These are phyloP conservation scores for Caenorhabditis virilis DNA, from an alignment of 2,888 invertebrate genomes.

Conservation along the genomic window DNA sequence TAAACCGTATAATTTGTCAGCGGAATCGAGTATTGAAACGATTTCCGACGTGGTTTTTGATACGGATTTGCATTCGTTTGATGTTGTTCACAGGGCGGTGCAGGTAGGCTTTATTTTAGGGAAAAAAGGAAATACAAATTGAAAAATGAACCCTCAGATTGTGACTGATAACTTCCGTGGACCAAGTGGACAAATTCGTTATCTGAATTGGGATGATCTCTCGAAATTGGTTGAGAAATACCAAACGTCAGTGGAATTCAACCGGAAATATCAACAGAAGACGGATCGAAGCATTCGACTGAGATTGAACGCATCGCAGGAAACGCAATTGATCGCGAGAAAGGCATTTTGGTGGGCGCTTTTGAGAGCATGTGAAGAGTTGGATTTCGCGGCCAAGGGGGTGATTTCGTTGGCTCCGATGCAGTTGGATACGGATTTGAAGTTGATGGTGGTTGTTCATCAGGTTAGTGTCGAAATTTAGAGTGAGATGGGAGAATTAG, in stretches of 20 bases:
- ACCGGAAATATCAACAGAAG: conserved; percentile 28
- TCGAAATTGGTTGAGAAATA: conserved; percentile 24
- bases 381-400: conserved; percentile 31
- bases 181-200: conserved; percentile 6
- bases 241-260: conserved; percentile 19
- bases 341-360: conserved; percentile 35
- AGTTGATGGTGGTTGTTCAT: conserved; percentile 28
- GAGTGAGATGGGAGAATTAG: no score
- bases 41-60: conserved; percentile 48
- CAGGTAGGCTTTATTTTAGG: conserved; percentile 50
- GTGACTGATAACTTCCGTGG: conserved; percentile 39
- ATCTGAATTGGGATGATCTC: conserved; percentile 37
- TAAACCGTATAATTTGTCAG: conserved; percentile 20
- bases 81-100: conserved; percentile 59
- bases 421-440: conserved; percentile 20
- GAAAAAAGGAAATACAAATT: neutral
- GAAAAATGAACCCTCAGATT: conserved; percentile 23
- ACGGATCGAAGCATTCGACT: conserved; percentile 27
- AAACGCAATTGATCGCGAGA: conserved; percentile 3
- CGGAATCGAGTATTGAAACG: conserved; percentile 20
- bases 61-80: conserved; percentile 58
- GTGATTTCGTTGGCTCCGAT: conserved; percentile 19
- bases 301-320: conserved; percentile 19
- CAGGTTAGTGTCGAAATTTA: neutral
- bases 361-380: conserved; percentile 32